A percentile compares a stretch with the other conserved stretches of the same genome.
These are phyloP conservation scores for Pteropus alecto DNA, from an alignment of 2,113 vertebrate species.

Conservation along the genomic window DNA sequence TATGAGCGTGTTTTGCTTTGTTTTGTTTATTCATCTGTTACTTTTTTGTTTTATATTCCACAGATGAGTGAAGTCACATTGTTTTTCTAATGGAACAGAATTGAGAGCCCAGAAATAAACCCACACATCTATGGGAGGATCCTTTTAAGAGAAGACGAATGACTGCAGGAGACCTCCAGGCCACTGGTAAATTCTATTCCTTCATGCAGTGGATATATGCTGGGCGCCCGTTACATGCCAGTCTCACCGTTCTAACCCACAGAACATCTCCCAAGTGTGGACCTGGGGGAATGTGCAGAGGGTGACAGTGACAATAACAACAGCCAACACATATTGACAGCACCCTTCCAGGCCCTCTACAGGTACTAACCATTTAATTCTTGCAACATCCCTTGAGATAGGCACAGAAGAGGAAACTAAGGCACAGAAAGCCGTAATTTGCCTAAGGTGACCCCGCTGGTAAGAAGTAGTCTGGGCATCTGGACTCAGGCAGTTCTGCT, in stretches of 20 bases:
- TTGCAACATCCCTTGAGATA: background rate
- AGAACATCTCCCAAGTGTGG: background rate
- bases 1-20: background rate
- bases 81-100: background rate
- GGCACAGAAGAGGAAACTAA: background rate
- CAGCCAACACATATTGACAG: rapidly evolving
- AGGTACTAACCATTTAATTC: background rate
- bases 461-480: background rate
- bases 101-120: background rate
- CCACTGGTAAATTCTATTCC: background rate
- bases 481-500: background rate
- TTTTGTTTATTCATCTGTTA: background rate
- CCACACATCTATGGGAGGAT: background rate
- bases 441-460: background rate
- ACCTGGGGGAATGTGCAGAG: background rate
- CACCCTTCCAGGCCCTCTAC: background rate
- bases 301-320: background rate
- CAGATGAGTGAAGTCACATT: background rate
- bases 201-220: background rate
- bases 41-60: background rate
- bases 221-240: background rate
- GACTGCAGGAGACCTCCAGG: background rate
- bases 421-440: background rate
- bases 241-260: background rate
- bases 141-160: slow-evolving; percentile 26